These are phyloP conservation scores for Brachionus angularis DNA, from an alignment of 1,140 invertebrate genomes.

Conservation along the genomic window DNA sequence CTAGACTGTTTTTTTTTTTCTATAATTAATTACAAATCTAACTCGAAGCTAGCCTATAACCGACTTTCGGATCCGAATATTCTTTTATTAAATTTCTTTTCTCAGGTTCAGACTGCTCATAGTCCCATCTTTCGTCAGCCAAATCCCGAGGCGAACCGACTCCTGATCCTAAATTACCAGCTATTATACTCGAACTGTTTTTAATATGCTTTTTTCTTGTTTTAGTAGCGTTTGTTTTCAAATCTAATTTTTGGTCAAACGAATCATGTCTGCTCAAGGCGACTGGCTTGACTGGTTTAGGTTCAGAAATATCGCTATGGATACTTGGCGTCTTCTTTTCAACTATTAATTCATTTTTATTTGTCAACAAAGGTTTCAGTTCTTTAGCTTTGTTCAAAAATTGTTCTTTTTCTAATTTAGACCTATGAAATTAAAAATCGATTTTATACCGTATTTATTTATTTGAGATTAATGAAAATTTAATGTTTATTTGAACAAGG, in stretches of 20 bases:
- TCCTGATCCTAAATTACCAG: conserved; percentile 13
- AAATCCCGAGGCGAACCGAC: conserved; percentile 30
- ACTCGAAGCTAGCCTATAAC: conserved; percentile 4
- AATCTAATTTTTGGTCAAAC: conserved; percentile 31
- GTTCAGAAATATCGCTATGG: background rate
- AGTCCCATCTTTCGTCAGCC: conserved; percentile 5
- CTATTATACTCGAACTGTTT: background rate
- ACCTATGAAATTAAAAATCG: background rate
- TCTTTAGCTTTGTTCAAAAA: conserved; percentile 17
- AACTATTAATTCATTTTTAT: background rate
- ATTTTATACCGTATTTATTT: no score
- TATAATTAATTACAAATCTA: no score
- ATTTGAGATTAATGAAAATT: no score
- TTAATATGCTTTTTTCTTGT: conserved; percentile 3
- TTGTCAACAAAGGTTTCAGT: conserved; percentile 6
- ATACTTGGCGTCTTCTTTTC: conserved; percentile 5
- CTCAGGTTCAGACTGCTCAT: background rate
- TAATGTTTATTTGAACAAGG: no score
- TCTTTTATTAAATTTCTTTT: background rate
- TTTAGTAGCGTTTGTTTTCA: conserved; percentile 19
- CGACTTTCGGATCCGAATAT: conserved; percentile 5
- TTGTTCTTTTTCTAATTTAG: background rate
- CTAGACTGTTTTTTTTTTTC: no score
- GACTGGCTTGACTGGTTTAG: background rate
- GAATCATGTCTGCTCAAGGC: conserved; percentile 20